Evolutionary conservation across 2,797 vertebrate species (phyloP).

Genomic region (Mionectes olivaceus): DNA sequence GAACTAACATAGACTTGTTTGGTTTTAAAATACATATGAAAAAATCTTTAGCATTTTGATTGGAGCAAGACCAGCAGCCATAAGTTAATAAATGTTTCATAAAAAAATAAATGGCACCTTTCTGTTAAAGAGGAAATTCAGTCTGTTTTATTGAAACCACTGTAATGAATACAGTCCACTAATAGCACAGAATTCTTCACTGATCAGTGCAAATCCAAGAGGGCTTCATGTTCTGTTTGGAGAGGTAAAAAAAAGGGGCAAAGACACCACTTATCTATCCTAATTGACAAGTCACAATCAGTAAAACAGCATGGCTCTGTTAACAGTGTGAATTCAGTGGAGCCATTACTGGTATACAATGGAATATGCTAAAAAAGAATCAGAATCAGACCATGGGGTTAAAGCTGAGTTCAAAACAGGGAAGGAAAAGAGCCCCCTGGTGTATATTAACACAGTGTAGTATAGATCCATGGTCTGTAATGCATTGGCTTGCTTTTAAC

Average conservation of each 20-base stretch:
- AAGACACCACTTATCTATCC: not conserved
- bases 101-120: not conserved
- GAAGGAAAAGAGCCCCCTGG: not conserved
- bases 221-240: not conserved
- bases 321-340: not conserved
- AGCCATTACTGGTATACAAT: not conserved
- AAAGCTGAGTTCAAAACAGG: not conserved
- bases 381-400: not conserved
- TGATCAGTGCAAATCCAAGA: not conserved
- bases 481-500: not conserved
- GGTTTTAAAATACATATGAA: not conserved
- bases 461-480: not conserved
- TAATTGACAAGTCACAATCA: not conserved
- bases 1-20: not conserved
- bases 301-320: not conserved
- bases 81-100: not conserved
- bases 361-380: not conserved
- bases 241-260: not conserved
- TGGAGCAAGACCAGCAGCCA: not conserved
- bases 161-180: not conserved
- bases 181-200: not conserved
- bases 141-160: not conserved
- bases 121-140: not conserved
- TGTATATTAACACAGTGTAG: not conserved
- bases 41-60: not conserved